Evolutionary conservation across 2,888 invertebrate genomes (phyloP).

Genomic region (Heliothis peltigera): DNA sequence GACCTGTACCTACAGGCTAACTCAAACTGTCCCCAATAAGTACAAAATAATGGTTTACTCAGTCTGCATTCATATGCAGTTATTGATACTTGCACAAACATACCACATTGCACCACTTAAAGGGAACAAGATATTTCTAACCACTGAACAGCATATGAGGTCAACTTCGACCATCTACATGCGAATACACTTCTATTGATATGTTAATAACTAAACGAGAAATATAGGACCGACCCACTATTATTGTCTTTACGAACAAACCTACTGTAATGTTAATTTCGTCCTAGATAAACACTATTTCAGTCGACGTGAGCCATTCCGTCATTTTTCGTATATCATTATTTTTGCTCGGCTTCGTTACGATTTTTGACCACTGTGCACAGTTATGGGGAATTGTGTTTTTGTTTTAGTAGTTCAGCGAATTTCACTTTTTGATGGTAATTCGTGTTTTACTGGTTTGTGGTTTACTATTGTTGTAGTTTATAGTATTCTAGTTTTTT

Average conservation of each 20-base stretch:
- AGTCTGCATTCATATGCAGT: background rate
- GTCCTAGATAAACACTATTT: constrained; percentile 58
- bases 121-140: constrained; percentile 41
- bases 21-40: background rate
- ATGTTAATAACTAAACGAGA: constrained; percentile 49
- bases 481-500: background rate
- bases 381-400: constrained; percentile 46
- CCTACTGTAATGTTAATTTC: constrained; percentile 58
- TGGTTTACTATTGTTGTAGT: constrained; percentile 1
- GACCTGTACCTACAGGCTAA: too few species aligned
- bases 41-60: background rate
- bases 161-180: constrained; percentile 31
- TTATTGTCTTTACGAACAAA: constrained; percentile 49
- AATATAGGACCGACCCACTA: constrained; percentile 47
- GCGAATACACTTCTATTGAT: constrained; percentile 49
- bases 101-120: constrained; percentile 28
- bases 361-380: constrained; percentile 36
- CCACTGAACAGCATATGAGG: constrained; percentile 50
- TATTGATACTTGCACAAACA: constrained; percentile 7
- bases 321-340: constrained; percentile 38
- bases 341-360: constrained; percentile 26
- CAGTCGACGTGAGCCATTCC: constrained; percentile 14
- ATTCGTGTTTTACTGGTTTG: constrained; percentile 16
- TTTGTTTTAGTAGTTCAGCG: constrained; percentile 38
- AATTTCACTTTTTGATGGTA: constrained; percentile 35